Conservation (phyloP, 2,797 vertebrate species). For the Syndactyla subalaris region DNA sequence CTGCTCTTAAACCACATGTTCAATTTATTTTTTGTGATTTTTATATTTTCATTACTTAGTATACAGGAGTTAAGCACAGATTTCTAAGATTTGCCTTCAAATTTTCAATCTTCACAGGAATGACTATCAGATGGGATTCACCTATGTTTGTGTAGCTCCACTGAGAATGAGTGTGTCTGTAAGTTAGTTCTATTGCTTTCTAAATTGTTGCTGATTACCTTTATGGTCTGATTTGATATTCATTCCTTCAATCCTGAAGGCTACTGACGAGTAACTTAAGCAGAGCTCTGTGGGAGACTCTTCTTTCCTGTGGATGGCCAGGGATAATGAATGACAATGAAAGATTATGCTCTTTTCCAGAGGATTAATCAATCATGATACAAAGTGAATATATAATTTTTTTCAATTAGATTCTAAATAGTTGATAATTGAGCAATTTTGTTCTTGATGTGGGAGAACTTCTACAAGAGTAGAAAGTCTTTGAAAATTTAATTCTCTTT, state of each 20-base stretch:
- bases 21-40: not conserved
- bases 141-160: not conserved
- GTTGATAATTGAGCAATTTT: not conserved
- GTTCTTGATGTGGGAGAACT: not conserved
- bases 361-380: not conserved
- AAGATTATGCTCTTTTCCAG: not conserved
- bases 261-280: not conserved
- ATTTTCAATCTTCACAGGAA: not conserved
- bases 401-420: constrained; percentile 14
- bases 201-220: not conserved
- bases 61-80: not conserved
- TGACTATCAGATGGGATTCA: not conserved
- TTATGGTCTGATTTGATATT: not conserved
- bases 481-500: constrained; percentile 35
- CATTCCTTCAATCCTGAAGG: not conserved
- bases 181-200: not conserved
- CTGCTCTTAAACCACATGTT: not conserved
- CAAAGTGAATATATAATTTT: not conserved
- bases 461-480: not conserved
- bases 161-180: not conserved
- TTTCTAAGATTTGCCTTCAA: constrained; percentile 3
- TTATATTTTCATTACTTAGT: not conserved
- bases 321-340: not conserved
- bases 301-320: not conserved
- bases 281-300: not conserved